These are phyloP conservation scores for Circaetus cinerascens DNA, from an alignment of 2,113 vertebrate genomes.

Conservation along the genomic window DNA sequence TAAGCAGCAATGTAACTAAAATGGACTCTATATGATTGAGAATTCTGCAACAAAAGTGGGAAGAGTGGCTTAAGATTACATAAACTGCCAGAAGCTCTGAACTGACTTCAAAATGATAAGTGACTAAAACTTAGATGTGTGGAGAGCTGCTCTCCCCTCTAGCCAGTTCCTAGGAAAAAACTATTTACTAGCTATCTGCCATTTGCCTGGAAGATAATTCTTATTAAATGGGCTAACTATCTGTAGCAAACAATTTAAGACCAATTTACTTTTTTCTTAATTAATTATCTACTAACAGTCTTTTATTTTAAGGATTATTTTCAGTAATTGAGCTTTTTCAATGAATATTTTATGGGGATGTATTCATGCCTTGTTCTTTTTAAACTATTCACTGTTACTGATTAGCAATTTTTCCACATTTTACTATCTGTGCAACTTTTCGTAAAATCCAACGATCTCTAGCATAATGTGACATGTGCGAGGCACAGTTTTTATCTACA, in stretches of 20 bases:
- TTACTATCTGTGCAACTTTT: neutral
- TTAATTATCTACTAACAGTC: constrained; percentile 32
- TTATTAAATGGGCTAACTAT: constrained; percentile 29
- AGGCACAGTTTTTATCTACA: neutral
- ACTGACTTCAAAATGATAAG: constrained; percentile 45
- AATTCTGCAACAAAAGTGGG: constrained; percentile 23
- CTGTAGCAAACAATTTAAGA: constrained; percentile 20
- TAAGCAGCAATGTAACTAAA: neutral
- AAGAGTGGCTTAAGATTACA: constrained; percentile 12
- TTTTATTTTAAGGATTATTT: constrained; percentile 34
- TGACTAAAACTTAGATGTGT: constrained; percentile 29
- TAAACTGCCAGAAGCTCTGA: constrained; percentile 37
- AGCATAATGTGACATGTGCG: neutral
- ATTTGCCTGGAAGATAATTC: constrained; percentile 3
- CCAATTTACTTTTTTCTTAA: constrained; percentile 24
- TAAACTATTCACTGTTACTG: neutral
- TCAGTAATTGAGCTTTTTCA: constrained; percentile 40
- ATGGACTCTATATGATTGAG: neutral
- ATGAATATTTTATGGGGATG: constrained; percentile 54
- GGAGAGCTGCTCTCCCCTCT: neutral
- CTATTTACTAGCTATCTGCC: constrained; percentile 9
- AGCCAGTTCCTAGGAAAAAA: constrained; percentile 19
- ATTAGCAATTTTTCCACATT: neutral
- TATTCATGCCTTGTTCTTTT: neutral
- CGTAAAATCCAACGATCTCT: neutral